Base-by-base conservation (phyloP, 2,797 vertebrate genomes). In the Aythya fuligula region DNA sequence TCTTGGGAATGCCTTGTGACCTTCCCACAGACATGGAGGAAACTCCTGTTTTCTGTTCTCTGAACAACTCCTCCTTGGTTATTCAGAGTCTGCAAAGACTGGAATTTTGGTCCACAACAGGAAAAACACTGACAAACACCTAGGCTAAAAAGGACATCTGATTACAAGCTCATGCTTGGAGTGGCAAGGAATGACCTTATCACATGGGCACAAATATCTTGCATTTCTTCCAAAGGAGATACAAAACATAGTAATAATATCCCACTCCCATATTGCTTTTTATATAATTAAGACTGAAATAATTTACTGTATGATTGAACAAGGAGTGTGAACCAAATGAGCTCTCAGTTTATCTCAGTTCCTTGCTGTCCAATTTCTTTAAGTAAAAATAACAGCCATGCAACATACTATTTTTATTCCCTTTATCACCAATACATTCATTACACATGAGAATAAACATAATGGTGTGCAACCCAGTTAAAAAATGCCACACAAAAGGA, bases 1-100 rank as follows among this genome's bases (percentile, higher is more conserved):
- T 15, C 73, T 53, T 49, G 24, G 66, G 62, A 88, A 85, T 69
- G 27, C 36, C 91, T 90, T 86, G 76, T 95, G 96, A 97, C 66
- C 28, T 88, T 83, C 53, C 49, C 36, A n/a, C 30, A 70, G 36
- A 76, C 34, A 13, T 25, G 24, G 39, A 95, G 2, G 9, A 77
- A 58, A 94, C 89, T 8, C 87, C 22, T 51, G 34, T 47, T 87
- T 78, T 69, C 76, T 92, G 43, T 77, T 91, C 78, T 73, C 81
- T 76, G 66, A 87, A 79, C 24, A 79, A 41, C 32, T 72, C 34
- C 69, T 77, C 34, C 54, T 49, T 34, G n/a, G 13, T 84, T 89
- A 87, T 82, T 54, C 79, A 73, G 47, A 76, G 57, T 34, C 41
- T 61, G 66, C 39, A 96, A 80, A 74, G 86, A 32, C 13, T 32